Conservation (phyloP, 2,888 invertebrate species). For the Xylophagus ater region DNA sequence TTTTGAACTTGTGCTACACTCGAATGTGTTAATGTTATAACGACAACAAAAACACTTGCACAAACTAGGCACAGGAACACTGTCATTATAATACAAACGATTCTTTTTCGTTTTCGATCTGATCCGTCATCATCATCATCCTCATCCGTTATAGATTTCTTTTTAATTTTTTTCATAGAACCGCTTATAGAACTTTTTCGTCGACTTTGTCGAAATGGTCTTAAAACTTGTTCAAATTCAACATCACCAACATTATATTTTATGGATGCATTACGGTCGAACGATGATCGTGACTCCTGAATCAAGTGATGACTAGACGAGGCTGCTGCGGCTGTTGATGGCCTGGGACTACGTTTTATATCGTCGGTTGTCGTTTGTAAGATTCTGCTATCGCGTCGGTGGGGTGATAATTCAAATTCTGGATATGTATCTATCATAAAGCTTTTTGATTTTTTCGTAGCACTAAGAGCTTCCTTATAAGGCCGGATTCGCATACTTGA, state of each 20-base stretch:
- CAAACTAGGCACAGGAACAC: conserved; percentile 62
- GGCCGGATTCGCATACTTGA: conserved; percentile 36
- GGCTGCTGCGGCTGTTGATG: conserved; percentile 22
- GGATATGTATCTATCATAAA: conserved; percentile 36
- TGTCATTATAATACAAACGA: conserved; percentile 58
- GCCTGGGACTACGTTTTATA: conserved; percentile 37
- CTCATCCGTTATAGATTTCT: conserved; percentile 41
- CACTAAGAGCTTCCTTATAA: conserved; percentile 36
- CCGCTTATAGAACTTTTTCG: conserved; percentile 30
- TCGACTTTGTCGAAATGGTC: conserved; percentile 35
- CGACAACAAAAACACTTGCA: conserved; percentile 63
- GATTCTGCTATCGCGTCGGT: conserved; percentile 31
- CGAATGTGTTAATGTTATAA: conserved; percentile 65
- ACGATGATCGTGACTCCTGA: conserved; percentile 37
- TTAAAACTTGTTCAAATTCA: conserved; percentile 33
- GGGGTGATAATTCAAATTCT: conserved; percentile 37
- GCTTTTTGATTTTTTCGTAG: conserved; percentile 40
- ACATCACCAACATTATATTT: conserved; percentile 35
- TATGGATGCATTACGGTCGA: conserved; percentile 34
- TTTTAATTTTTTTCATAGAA: conserved; percentile 31
- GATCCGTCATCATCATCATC: conserved; percentile 45
- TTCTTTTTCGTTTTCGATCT: conserved; percentile 54
- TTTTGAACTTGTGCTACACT: conserved; percentile 51
- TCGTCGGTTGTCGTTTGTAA: conserved; percentile 33
- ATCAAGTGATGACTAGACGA: conserved; percentile 31